Base-by-base conservation (phyloP, 2,797 vertebrate species). In the Ceryle rudis region DNA sequence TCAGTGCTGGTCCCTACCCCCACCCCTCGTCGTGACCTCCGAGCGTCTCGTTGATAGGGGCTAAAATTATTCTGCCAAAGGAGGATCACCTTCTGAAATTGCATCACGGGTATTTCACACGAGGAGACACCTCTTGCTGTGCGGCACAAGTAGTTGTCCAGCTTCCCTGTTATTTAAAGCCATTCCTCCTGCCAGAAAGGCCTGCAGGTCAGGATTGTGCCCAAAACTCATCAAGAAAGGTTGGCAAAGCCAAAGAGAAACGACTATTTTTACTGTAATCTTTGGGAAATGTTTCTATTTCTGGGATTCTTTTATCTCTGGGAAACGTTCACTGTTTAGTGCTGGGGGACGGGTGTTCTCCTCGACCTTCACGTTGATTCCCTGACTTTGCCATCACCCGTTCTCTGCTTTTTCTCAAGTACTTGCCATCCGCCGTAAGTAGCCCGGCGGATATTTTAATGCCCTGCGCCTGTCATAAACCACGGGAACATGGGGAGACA, bases 381-480 rank as follows among this genome's bases (percentile, higher is more conserved):
- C 9, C 46, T 11, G 51, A 37, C 62, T 51, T 33, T 11, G 25
- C 41, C 44, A 29, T 31, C 35, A 7, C 15, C 28, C 54, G 1
- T 11, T 39, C 64, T 11, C 57, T 7, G 21, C 58, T 22, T 31
- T 52, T 44, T 15, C 73, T 41, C 35, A 22, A n/a, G 78, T 18
- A 12, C 64, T 47, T 21, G 14, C 78, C 33, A 16, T 5, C 35
- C 13, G 1, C 69, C 11, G 1, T 3, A n/a, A 26, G 65, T 9
- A 54, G 44, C 65, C 54, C 33, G 52, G 64, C 0, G 1, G 55
- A 55, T 52, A 69, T 51, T 89, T 85, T 71, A 90, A 91, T 64
- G 81, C 72, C 80, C 70, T 14, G 42, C 33, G 72, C 81, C 89
- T 83, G 73, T 54, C 88, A 70, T 60, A 73, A 95, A 86, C 75